phyloP scores from a whole-genome alignment of 2,888 invertebrate genomes.

The Calliphora vomitoria region DNA sequence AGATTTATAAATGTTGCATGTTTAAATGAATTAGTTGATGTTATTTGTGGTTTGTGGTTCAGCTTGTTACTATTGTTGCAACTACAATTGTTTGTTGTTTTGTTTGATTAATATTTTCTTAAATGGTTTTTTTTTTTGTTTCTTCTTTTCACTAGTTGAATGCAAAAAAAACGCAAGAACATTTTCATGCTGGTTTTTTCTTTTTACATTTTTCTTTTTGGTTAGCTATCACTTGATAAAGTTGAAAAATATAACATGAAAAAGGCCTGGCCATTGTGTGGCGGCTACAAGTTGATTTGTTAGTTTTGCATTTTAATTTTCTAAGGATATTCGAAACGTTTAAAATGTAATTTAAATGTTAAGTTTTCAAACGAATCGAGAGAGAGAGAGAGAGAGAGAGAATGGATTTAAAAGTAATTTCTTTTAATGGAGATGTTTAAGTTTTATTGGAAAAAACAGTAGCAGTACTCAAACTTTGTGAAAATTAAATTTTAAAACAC shows the following conservation, averaged over 20 bases:
- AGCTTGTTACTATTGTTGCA: constrained; percentile 23
- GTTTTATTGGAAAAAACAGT: too few relatives aligned
- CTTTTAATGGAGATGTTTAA: neutral
- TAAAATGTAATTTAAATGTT: constrained; percentile 44
- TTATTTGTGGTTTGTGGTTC: constrained; percentile 31
- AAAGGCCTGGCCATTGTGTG: constrained; percentile 59
- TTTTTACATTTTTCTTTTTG: neutral
- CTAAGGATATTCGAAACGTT: constrained; percentile 25
- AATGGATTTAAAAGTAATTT: constrained; percentile 14
- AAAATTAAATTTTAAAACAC: too few relatives aligned
- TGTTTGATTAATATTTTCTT: constrained; percentile 63
- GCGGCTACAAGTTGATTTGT: neutral
- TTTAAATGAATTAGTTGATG: constrained; percentile 69
- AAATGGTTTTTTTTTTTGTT: constrained; percentile 45
- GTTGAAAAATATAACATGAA: constrained; percentile 53
- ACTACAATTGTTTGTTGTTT: constrained; percentile 35
- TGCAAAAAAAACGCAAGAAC: constrained; percentile 21
- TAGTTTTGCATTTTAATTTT: constrained; percentile 35
- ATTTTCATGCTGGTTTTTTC: constrained; percentile 10
- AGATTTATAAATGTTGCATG: constrained; percentile 67
- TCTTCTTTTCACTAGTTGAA: neutral
- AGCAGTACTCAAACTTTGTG: too few relatives aligned
- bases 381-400: neutral
- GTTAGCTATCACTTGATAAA: constrained; percentile 16
- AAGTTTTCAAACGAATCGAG: neutral